A percentile compares a stretch with the other conserved stretches of the same genome.
Evolutionary conservation across 2,113 vertebrate genomes (phyloP).

Genomic region (Ceyx cyanopectus): DNA sequence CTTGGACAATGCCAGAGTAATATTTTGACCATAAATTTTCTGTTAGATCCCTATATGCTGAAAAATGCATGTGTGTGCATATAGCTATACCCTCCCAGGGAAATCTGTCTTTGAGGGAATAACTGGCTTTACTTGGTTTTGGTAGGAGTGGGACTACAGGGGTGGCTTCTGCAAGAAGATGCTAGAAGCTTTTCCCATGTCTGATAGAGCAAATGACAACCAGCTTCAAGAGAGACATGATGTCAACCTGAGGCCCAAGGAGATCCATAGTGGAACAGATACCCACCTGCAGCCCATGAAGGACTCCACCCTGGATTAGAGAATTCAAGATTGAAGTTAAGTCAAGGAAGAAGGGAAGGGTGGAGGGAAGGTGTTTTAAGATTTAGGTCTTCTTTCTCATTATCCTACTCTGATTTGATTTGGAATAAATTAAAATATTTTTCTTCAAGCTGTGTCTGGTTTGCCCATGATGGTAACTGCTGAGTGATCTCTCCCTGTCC

Average conservation of each 20-base stretch:
- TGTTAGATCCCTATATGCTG: not conserved
- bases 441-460: not conserved
- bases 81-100: accelerated
- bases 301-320: not conserved
- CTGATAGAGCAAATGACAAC: not conserved
- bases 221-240: not conserved
- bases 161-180: not conserved
- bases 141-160: not conserved
- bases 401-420: not conserved
- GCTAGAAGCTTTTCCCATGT: not conserved
- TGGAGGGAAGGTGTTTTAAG: not conserved
- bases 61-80: accelerated
- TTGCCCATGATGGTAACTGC: not conserved
- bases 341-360: not conserved
- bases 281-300: not conserved
- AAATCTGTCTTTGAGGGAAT: not conserved
- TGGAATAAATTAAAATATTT: not conserved
- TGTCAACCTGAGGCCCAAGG: not conserved
- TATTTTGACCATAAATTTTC: not conserved
- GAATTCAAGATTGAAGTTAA: not conserved
- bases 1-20: not conserved
- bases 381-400: not conserved
- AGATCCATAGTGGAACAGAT: not conserved
- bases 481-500: not conserved
- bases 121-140: not conserved